These are phyloP conservation scores for Lutjanus erythropterus DNA, from an alignment of 2,113 vertebrate genomes.

Conservation along the genomic window DNA sequence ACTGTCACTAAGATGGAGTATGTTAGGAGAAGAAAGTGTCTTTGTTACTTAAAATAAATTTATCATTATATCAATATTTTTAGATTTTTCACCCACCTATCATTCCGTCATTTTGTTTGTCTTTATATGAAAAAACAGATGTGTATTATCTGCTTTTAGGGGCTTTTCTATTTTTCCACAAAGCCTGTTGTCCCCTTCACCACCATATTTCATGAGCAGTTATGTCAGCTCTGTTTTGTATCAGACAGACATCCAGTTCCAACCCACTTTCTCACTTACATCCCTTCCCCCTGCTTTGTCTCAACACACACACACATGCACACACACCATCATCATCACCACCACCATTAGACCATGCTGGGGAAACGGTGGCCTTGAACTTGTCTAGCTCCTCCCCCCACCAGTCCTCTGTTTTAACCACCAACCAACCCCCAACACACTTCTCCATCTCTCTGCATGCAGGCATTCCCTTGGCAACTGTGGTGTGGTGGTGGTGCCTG, in stretches of 20 bases:
- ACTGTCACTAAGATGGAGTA: neutral
- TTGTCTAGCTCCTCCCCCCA: constrained; percentile 76
- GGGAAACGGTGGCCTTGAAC: constrained; percentile 78
- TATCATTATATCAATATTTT: neutral
- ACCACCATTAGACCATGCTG: constrained; percentile 58
- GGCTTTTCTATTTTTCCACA: constrained; percentile 44
- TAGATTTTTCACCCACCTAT: neutral
- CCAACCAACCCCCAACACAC: constrained; percentile 75
- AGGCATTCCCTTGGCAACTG: constrained; percentile 81
- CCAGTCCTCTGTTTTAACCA: constrained; percentile 56
- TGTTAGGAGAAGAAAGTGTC: neutral
- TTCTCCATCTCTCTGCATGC: constrained; percentile 72
- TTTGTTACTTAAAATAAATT: neutral
- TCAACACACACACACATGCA: constrained; percentile 34
- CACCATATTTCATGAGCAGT: constrained; percentile 51
- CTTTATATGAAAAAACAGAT: neutral
- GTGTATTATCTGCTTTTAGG: constrained; percentile 27
- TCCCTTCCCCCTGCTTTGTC: constrained; percentile 73
- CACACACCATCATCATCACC: constrained; percentile 46
- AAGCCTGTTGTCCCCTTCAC: constrained; percentile 46
- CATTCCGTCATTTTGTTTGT: constrained; percentile 13
- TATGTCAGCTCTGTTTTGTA: constrained; percentile 69
- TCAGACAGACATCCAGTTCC: constrained; percentile 50
- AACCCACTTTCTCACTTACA: constrained; percentile 47
- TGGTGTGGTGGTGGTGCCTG: constrained; percentile 73